Evolutionary conservation across 2,888 invertebrate species (phyloP).

Genomic region (Glaucopsyche alexis): DNA sequence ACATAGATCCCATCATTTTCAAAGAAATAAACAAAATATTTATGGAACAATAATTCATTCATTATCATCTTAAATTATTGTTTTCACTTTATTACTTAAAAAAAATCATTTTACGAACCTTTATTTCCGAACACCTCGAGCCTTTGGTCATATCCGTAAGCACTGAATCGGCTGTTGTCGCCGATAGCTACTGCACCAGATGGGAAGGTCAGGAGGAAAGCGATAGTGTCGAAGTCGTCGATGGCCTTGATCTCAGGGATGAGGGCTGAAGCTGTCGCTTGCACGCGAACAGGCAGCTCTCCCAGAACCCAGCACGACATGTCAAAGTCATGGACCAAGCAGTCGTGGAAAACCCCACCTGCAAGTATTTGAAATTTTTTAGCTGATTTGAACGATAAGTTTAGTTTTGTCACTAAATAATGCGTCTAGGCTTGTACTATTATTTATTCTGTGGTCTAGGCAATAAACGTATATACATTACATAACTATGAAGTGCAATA

Average conservation of each 20-base stretch:
- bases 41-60: no score
- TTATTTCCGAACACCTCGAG: slow-evolving; percentile 82
- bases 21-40: slow-evolving; percentile 29
- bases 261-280: slow-evolving; percentile 74
- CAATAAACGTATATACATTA: no score
- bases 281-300: slow-evolving; percentile 80
- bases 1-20: not conserved
- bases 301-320: slow-evolving; percentile 82
- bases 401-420: no score
- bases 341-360: slow-evolving; percentile 86
- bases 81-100: no score
- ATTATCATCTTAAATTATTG: no score
- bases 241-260: slow-evolving; percentile 81
- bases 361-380: slow-evolving; percentile 27
- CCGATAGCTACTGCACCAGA: slow-evolving; percentile 82
- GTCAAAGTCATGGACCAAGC: slow-evolving; percentile 85
- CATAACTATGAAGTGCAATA: no score
- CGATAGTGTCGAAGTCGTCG: slow-evolving; percentile 83
- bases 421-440: no score
- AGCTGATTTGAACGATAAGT: no score
- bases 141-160: slow-evolving; percentile 85
- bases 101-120: slow-evolving; percentile 55
- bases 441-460: no score
- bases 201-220: slow-evolving; percentile 80
- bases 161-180: slow-evolving; percentile 81